A percentile compares a stretch with the other conserved stretches of the same genome.
These are phyloP conservation scores for Acanthococcus lagerstroemiae DNA, from an alignment of 2,888 invertebrate species.

Conservation along the genomic window DNA sequence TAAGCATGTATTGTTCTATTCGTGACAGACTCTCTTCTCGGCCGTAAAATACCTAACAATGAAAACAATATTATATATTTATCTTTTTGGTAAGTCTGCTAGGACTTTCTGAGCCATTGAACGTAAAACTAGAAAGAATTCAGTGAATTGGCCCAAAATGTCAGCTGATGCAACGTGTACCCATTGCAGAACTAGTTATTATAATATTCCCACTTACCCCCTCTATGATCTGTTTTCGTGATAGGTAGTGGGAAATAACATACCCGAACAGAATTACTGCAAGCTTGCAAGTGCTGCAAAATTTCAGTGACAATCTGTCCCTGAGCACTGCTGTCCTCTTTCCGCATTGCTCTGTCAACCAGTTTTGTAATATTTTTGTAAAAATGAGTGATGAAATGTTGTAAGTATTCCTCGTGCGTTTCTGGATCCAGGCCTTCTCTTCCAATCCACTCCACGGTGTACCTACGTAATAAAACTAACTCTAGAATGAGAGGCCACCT, in stretches of 20 bases:
- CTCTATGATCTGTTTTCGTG: too few species aligned
- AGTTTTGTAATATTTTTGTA: constrained; percentile 84
- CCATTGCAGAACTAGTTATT: too few species aligned
- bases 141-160: too few species aligned
- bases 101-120: background rate
- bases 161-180: too few species aligned
- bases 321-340: constrained; percentile 87
- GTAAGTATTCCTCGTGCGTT: constrained; percentile 85
- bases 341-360: constrained; percentile 89
- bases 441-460: constrained; percentile 94
- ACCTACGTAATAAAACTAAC: constrained; percentile 47
- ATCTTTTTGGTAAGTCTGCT: background rate
- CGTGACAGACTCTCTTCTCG: constrained; percentile 72
- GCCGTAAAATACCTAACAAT: constrained; percentile 71
- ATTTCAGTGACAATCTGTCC: constrained; percentile 90
- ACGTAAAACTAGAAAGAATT: background rate
- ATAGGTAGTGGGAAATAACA: too few species aligned
- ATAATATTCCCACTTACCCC: too few species aligned
- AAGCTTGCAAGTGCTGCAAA: constrained; percentile 88
- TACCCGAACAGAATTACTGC: constrained; percentile 81
- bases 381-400: constrained; percentile 88
- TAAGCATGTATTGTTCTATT: constrained; percentile 73
- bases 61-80: background rate
- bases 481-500: background rate
- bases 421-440: constrained; percentile 86